Conservation (phyloP, 2,113 vertebrate genomes). For the Lycocorax pyrrhopterus region DNA sequence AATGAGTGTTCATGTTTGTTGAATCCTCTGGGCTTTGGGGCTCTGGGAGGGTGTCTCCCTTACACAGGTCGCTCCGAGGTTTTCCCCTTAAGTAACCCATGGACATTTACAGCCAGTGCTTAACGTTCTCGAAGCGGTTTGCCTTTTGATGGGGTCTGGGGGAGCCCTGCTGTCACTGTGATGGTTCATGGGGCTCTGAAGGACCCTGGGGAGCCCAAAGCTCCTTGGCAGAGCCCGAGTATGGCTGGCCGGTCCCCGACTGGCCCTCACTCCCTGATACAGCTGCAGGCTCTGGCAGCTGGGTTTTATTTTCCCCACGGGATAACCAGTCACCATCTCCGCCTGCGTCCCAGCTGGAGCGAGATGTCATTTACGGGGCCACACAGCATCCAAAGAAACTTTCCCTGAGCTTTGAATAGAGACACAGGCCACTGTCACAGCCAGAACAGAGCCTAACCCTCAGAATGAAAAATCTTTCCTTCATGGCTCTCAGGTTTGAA, state of each 20-base stretch:
- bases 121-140: neutral
- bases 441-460: neutral
- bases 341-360: neutral
- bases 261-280: rapidly evolving
- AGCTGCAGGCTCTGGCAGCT: neutral
- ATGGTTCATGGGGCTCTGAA: neutral
- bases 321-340: neutral
- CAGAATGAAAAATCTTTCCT: neutral
- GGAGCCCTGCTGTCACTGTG: neutral
- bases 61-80: rapidly evolving
- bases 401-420: neutral
- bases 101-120: neutral
- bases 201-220: neutral
- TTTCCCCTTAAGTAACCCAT: neutral
- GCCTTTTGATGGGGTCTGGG: neutral
- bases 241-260: rapidly evolving
- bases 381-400: neutral
- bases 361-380: neutral
- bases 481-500: neutral
- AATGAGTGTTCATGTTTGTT: neutral
- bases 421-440: neutral
- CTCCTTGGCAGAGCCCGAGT: neutral
- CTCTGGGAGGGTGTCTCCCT: neutral
- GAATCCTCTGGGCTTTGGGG: neutral
- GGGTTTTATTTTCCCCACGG: rapidly evolving